Conservation (phyloP, 2,113 vertebrate genomes). For the Malurus melanocephalus region DNA sequence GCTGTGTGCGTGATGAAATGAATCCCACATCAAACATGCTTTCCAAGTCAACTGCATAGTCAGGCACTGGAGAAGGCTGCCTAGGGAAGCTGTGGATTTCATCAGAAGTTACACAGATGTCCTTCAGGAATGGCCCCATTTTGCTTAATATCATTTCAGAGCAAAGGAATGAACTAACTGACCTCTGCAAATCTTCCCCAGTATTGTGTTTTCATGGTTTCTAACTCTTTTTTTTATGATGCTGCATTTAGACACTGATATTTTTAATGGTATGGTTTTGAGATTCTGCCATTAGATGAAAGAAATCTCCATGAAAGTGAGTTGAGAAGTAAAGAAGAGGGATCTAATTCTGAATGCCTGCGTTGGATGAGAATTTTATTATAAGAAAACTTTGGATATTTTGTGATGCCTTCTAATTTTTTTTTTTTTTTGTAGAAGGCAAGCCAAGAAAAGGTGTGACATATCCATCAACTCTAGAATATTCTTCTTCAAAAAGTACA, state of each 20-base stretch:
- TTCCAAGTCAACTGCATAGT: not conserved
- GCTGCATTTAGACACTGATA: not conserved
- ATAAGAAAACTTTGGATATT: not conserved
- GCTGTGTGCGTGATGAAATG: not conserved
- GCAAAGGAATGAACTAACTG: not conserved
- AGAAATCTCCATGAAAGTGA: not conserved
- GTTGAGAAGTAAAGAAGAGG: not conserved
- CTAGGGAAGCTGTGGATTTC: not conserved
- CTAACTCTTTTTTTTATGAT: not conserved
- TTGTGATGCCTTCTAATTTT: not conserved
- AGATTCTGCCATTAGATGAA: not conserved
- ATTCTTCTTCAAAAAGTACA: slow-evolving; percentile 76
- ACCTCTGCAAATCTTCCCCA: not conserved
- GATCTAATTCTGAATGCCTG: not conserved
- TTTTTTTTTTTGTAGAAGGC: slow-evolving; percentile 76
- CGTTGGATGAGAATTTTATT: not conserved
- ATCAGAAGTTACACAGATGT: not conserved
- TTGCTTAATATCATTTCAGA: not conserved
- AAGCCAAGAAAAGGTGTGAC: slow-evolving; percentile 90
- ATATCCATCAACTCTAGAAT: slow-evolving; percentile 88
- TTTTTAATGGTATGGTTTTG: not conserved
- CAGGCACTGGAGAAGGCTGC: not conserved
- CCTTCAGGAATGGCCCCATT: not conserved
- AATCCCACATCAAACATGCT: slow-evolving; percentile 35
- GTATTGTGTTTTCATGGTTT: not conserved